Evolutionary conservation across 2,113 vertebrate genomes (phyloP).

Genomic region (Vidua chalybeata): DNA sequence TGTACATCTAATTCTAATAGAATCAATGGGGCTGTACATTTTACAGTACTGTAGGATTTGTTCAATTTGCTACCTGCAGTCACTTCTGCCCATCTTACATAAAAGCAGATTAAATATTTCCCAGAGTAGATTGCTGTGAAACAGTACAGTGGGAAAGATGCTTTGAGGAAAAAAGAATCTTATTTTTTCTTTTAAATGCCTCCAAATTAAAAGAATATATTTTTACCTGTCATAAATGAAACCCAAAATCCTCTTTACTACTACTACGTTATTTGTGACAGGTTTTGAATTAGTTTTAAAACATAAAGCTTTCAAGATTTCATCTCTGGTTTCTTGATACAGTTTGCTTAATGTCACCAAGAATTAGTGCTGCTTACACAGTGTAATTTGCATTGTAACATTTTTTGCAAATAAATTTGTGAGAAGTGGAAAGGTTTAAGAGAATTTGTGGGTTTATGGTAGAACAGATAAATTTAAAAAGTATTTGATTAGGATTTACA

Average conservation of each 20-base stretch:
- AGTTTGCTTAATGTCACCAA: background rate
- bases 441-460: background rate
- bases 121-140: background rate
- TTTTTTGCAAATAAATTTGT: background rate
- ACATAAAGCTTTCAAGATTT: background rate
- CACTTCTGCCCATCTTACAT: background rate
- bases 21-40: background rate
- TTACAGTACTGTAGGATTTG: background rate
- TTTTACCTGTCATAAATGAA: background rate
- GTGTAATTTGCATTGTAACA: background rate
- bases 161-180: background rate
- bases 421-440: background rate
- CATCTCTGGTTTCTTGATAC: background rate
- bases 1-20: background rate
- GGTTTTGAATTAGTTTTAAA: background rate
- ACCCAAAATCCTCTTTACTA: background rate
- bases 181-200: background rate
- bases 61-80: background rate
- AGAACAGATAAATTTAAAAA: background rate
- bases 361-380: background rate
- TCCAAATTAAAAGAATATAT: constrained; percentile 1
- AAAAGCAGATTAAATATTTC: background rate
- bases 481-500: background rate
- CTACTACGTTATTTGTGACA: background rate
- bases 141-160: background rate